phyloP scores from a whole-genome alignment of 2,888 invertebrate species.

The Mythimna albipuncta region DNA sequence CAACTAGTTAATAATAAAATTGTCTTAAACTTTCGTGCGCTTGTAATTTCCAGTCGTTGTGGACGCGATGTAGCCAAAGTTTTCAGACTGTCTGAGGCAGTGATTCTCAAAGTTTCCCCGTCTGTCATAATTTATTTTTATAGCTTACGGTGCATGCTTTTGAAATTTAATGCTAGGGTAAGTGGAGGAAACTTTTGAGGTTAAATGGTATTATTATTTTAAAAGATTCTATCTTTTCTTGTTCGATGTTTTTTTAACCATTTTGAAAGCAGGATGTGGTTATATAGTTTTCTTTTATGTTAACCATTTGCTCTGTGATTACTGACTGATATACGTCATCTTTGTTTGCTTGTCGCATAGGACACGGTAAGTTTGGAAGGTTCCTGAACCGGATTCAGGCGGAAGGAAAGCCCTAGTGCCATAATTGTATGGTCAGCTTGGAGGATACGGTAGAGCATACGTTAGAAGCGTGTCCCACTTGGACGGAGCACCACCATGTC shows the following conservation, averaged over 20 bases:
- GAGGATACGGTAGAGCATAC: too few species aligned
- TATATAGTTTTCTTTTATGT: not conserved
- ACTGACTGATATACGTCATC: too few species aligned
- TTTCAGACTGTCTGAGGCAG: constrained; percentile 48
- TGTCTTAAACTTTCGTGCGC: constrained; percentile 28
- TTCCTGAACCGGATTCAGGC: too few species aligned
- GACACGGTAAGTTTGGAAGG: too few species aligned
- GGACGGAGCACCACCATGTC: too few species aligned
- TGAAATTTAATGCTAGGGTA: constrained; percentile 17
- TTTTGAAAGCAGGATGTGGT: not conserved
- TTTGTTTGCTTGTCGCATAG: too few species aligned
- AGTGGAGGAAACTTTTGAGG: constrained; percentile 10
- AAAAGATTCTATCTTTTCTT: not conserved
- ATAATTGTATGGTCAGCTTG: too few species aligned
- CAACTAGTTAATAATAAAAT: constrained; percentile 41
- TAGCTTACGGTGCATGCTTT: constrained; percentile 32
- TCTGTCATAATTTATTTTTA: constrained; percentile 55
- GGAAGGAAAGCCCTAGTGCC: too few species aligned
- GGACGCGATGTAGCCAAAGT: constrained; percentile 36
- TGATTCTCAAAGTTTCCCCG: constrained; percentile 46
- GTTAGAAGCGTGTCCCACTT: too few species aligned
- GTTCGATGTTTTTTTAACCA: not conserved
- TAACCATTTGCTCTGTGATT: too few species aligned
- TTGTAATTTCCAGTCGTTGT: constrained; percentile 35
- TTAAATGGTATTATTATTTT: constrained; percentile 13